Conservation (phyloP, 2,113 vertebrate genomes). For the Nesogale talazaci region DNA sequence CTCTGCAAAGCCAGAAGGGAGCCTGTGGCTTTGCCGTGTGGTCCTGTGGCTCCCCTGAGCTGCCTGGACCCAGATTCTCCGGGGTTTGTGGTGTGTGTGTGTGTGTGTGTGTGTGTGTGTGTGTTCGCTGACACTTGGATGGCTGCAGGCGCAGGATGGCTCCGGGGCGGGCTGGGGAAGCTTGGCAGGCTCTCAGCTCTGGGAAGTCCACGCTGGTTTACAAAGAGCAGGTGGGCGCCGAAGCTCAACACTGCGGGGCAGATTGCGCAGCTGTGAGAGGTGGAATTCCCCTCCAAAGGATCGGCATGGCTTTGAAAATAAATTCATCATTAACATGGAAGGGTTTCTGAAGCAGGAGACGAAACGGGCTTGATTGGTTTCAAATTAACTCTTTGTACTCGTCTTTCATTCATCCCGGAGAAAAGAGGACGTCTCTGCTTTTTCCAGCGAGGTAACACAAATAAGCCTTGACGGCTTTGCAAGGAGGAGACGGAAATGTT, state of each 20-base stretch:
- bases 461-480: constrained; percentile 55
- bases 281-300: constrained; percentile 92
- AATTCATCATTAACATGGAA: constrained; percentile 75
- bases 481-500: constrained; percentile 3
- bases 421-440: neutral
- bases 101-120: too few relatives aligned
- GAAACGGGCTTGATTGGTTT: constrained; percentile 77
- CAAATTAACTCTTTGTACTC: constrained; percentile 80
- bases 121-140: neutral
- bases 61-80: neutral
- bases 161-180: neutral
- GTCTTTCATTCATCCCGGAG: constrained; percentile 53
- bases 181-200: constrained; percentile 71
- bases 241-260: constrained; percentile 85
- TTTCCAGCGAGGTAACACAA: constrained; percentile 54
- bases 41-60: neutral
- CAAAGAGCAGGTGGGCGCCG: constrained; percentile 84
- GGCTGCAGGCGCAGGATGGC: constrained; percentile 3
- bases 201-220: constrained; percentile 76
- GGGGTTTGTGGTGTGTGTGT: constrained; percentile 56
- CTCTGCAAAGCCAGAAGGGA: constrained; percentile 63
- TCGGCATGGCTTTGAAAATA: constrained; percentile 86
- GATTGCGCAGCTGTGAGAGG: constrained; percentile 86
- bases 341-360: constrained; percentile 60
- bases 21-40: constrained; percentile 49